These are phyloP conservation scores for Buceros bicornis DNA, from an alignment of 2,797 vertebrate species.

Conservation along the genomic window DNA sequence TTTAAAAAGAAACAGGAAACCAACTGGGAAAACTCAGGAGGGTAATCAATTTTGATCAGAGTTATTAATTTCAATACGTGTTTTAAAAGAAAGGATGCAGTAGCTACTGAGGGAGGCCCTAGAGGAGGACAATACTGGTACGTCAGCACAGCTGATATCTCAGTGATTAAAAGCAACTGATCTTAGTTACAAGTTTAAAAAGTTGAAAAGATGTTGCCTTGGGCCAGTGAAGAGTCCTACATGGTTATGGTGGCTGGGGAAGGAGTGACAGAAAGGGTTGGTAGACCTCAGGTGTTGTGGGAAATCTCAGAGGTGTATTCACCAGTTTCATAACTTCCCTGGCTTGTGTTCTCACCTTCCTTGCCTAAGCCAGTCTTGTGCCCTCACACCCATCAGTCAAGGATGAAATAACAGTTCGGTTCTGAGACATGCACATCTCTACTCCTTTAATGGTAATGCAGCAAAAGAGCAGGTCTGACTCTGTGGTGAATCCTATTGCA, in stretches of 20 bases:
- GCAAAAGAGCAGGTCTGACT: background rate
- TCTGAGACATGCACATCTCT: background rate
- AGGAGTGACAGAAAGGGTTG: background rate
- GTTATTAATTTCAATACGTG: constrained; percentile 16
- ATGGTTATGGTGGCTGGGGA: background rate
- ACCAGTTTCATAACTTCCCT: background rate
- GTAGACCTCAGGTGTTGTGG: background rate
- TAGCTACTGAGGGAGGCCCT: background rate
- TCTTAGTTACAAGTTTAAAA: background rate
- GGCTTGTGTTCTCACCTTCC: background rate
- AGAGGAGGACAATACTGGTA: background rate
- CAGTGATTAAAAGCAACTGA: background rate
- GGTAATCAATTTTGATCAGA: constrained; percentile 31
- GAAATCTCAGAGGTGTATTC: background rate
- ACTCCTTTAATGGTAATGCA: background rate
- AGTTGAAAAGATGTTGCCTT: background rate
- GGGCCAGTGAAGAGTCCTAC: background rate
- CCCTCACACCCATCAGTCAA: background rate
- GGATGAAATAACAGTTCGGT: background rate
- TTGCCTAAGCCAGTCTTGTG: background rate
- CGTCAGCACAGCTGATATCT: background rate
- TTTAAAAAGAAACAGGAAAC: constrained; percentile 20
- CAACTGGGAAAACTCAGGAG: constrained; percentile 22
- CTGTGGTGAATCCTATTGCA: background rate
- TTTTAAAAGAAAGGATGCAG: constrained; percentile 11